Conservation (phyloP, 2,113 vertebrate species). For the Alectura lathami region DNA sequence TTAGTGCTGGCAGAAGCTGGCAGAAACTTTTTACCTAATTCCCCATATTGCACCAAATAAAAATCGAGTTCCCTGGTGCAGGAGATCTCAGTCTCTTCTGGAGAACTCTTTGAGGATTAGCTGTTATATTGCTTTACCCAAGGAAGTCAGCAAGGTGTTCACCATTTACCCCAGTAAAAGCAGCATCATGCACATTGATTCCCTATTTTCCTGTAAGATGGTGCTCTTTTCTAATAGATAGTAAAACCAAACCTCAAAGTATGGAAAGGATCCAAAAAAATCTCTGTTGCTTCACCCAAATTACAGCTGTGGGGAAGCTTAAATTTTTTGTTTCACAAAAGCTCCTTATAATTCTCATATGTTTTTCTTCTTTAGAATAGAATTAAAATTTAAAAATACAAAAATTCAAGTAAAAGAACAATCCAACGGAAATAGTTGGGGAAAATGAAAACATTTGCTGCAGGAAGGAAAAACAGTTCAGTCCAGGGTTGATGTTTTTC, state of each 20-base stretch:
- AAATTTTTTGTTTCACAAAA: not conserved
- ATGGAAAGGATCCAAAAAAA: not conserved
- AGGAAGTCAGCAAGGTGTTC: not conserved
- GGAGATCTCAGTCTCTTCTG: not conserved
- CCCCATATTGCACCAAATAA: not conserved
- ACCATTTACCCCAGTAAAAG: not conserved
- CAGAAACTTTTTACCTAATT: not conserved
- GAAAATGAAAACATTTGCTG: not conserved
- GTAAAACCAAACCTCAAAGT: not conserved
- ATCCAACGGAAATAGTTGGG: not conserved
- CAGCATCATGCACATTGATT: not conserved
- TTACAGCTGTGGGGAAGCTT: not conserved
- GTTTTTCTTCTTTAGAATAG: not conserved
- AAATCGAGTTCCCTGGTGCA: not conserved
- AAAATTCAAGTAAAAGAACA: not conserved
- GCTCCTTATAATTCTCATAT: not conserved
- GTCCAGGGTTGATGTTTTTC: not conserved
- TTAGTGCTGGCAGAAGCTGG: not conserved
- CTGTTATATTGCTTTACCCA: not conserved
- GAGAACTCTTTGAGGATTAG: not conserved
- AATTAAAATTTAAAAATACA: not conserved
- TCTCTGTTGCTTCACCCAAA: not conserved
- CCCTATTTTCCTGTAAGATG: not conserved
- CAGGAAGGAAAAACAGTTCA: not conserved
- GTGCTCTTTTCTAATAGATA: not conserved